Evolutionary conservation across 2,888 invertebrate species (phyloP), one percentile per base, ranked within the genome.

Genomic region (Acheta domesticus): DNA sequence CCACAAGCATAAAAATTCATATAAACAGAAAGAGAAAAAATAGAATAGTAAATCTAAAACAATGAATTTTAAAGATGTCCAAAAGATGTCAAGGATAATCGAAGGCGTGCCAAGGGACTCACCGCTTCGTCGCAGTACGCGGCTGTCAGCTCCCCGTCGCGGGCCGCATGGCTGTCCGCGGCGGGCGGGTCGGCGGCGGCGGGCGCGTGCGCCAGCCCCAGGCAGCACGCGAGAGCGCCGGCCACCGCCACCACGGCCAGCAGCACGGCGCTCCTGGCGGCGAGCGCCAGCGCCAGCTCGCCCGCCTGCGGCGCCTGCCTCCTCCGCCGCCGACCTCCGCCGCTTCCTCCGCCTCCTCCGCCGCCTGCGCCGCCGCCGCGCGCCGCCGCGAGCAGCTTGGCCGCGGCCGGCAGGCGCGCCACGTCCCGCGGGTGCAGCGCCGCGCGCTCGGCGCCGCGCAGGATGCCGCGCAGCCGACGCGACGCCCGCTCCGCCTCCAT

Each of bases 401-500:
- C 79, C 74, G 77, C 78, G n/a, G 79, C 81, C 36, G 79, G 75
- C 74, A 81, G 79, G 12, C 74, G 78, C 20, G 79, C 81, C 21
- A 81, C 49, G 49, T 81, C 81, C 11, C 74, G 74, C n/a, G 80
- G 36, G 20, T 76, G 36, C 80, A 23, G 79, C 80, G 19, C 50
- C 48, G 23, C 79, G 79, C 50, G 50, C 48, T 76, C 80, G 23
- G 79, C 80, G 19, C 50, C 48, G 23, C 79, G 79, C 50, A 81
- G 74, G 48, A 81, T 76, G 77, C 77, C 78, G 74, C 49, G 48
- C 20, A 81, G 80, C n/a, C 81, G 79, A n/a, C 80, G 78, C 77
- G 79, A 8, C 49, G 81, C 81, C n/a, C 78, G 76, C 74, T 80
- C 80, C 79, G 78, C 82, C 85, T 86, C 83, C 86, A 86, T 87